Conservation (phyloP, 2,797 vertebrate genomes). For the Discoglossus pictus region DNA sequence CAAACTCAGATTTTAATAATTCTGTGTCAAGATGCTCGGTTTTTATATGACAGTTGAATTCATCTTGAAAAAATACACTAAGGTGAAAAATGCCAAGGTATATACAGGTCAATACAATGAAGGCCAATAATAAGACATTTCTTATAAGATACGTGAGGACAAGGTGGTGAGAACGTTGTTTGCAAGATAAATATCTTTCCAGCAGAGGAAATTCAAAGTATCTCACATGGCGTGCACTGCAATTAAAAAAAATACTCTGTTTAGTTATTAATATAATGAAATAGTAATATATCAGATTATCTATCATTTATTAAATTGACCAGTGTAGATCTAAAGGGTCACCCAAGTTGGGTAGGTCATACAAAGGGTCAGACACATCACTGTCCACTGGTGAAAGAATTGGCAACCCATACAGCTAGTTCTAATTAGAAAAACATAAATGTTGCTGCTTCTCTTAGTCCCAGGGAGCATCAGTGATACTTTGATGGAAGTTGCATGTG, state of each 20-base stretch:
- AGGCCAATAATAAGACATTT: slow-evolving; percentile 84
- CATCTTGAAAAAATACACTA: slow-evolving; percentile 85
- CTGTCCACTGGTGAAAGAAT: background rate
- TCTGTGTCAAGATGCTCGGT: slow-evolving; percentile 79
- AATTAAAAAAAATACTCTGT: slow-evolving; percentile 10
- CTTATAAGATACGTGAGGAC: slow-evolving; percentile 86
- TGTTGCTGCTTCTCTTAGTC: too few species aligned
- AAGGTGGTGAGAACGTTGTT: slow-evolving; percentile 85
- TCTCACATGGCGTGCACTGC: slow-evolving; percentile 84
- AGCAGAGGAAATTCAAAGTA: slow-evolving; percentile 96
- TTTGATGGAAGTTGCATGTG: too few species aligned
- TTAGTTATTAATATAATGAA: too few species aligned
- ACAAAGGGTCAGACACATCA: too few species aligned
- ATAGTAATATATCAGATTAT: too few species aligned
- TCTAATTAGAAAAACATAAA: too few species aligned
- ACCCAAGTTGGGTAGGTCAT: too few species aligned
- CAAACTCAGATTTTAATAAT: slow-evolving; percentile 71
- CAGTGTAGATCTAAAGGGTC: too few species aligned
- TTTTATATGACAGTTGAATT: slow-evolving; percentile 91
- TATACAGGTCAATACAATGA: slow-evolving; percentile 85
- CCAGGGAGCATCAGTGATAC: too few species aligned
- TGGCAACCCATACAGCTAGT: too few species aligned
- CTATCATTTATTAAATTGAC: too few species aligned
- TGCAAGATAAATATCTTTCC: slow-evolving; percentile 90
- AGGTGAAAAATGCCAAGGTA: slow-evolving; percentile 93